These are phyloP conservation scores for Heloderma charlesbogerti DNA, from an alignment of 2,113 vertebrate genomes.

Conservation along the genomic window DNA sequence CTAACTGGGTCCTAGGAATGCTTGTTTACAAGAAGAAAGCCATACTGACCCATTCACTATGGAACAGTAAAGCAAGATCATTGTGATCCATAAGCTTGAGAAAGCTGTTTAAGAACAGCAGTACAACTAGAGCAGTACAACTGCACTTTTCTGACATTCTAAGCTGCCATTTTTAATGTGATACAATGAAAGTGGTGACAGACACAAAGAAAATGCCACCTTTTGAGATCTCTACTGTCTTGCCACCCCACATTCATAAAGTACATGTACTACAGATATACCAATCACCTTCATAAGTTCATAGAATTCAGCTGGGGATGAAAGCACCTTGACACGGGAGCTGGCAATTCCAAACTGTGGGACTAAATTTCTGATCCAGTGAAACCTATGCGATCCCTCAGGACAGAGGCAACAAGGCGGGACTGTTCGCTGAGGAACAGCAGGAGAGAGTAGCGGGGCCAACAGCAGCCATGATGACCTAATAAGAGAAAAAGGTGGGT, in stretches of 20 bases:
- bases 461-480: conserved; percentile 93
- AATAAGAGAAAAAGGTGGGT: conserved; percentile 45
- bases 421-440: conserved; percentile 74
- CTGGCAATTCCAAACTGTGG: conserved; percentile 92
- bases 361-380: conserved; percentile 92
- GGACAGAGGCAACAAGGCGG: conserved; percentile 79
- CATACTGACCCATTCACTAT: not conserved
- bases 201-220: not conserved
- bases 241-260: not conserved
- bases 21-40: not conserved
- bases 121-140: not conserved
- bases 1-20: not conserved
- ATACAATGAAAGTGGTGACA: not conserved
- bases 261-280: not conserved
- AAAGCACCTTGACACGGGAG: conserved; percentile 84
- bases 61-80: not conserved
- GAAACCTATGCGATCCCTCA: conserved; percentile 83
- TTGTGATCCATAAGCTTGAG: not conserved
- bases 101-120: not conserved
- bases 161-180: not conserved
- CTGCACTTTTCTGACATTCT: not conserved
- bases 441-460: conserved; percentile 87
- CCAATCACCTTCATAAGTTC: conserved; percentile 90
- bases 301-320: conserved; percentile 91
- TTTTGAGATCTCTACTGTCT: not conserved